Base-by-base conservation (phyloP, 2,888 invertebrate genomes). In the Macropis europaea region DNA sequence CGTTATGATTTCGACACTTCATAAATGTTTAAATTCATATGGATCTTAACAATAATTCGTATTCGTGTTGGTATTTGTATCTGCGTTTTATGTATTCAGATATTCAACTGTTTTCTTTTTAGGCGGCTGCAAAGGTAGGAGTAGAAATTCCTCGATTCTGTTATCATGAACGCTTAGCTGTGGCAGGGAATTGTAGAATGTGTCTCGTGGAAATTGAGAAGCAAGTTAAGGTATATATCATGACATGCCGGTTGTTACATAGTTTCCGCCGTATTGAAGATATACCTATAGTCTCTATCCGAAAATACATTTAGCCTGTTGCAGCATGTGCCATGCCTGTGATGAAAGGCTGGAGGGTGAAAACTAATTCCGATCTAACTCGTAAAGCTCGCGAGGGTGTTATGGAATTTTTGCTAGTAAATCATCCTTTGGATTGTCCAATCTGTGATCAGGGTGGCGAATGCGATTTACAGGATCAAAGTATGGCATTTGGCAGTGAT, bases 251-350 rank as follows among this genome's bases (percentile, higher is more conserved):
- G 11, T 19, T 15, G 38, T 17, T 24, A 19, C 32, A 30, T 5
- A 13, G 7, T 19, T 6, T n/a, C n/a, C n/a, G n/a, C n/a, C n/a
- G n/a, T n/a, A n/a, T n/a, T n/a, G n/a, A n/a, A n/a, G n/a, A n/a
- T n/a, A n/a, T n/a, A n/a, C n/a, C n/a, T 42, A 15, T 47, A 11
- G 0, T 7, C 9, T 34, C 2, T n/a, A 2, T 24, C 1, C 0
- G 17, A 3, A 38, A 61, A 40, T 68, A 17, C 60, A 79, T 85
- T 47, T 85, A 94, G 92, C 99, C 99, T 0, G 97, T 98, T 0
- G 99, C 99, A 6, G 98, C 99, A 0, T 99, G 99, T 90, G 99
- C 99, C 11, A 99, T 99, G 99, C 99, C 99, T 0, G 99, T 99
- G 0, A 98, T 99, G 99, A 99, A 99, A 90, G 99, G 99, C n/a